Base-by-base conservation (phyloP, 2,113 vertebrate species). In the Pangasianodon hypophthalmus region DNA sequence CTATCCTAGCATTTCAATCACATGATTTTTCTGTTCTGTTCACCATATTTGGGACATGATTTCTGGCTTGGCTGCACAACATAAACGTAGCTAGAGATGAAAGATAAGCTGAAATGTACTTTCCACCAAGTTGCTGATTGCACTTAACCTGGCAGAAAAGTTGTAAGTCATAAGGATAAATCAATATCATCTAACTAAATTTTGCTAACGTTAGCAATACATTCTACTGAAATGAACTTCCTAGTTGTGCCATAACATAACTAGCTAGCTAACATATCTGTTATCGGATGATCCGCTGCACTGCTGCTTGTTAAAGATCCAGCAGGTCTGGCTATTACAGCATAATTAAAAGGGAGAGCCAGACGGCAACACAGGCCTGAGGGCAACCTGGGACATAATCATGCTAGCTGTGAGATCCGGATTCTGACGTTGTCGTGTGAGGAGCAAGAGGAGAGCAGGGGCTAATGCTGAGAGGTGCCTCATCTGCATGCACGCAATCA, bases 401-500 rank as follows among this genome's bases (percentile, higher is more conserved):
- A 3, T 54, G 29, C 29, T 50, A 50, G 46, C 11, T 11, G 3
- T 19, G 16, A 56, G 79, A 52, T 7, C 9, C 8, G 58, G 14
- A 88, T 50, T 69, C 37, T 80, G 86, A 48, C 37, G 79, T 41
- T 19, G 32, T 44, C 4, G 6, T 44, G 14, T 56, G 11, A 44
- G 81, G 41, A 85, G 37, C 26, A 84, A 81, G 37, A 48, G 46
- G 48, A 62, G 84, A 88, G 64, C 60, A 37, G 21, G 24, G 46
- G 19, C 56, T 64, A 81, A 48, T 81, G 56, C 41, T 37, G 44
- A 54, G 81, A 85, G 52, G 86, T 58, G 67, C 73, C 67, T 87
- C 64, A 69, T 82, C 88, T 80, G 67, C 86, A 90, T 86, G 73
- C 24, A 85, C 19, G 52, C 81, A 91, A 87, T 90, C 88, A 90